Evolutionary conservation across 2,888 invertebrate genomes (phyloP), one percentile per base, ranked within the genome.

Genomic region (Scrobipalpa atriplicella): DNA sequence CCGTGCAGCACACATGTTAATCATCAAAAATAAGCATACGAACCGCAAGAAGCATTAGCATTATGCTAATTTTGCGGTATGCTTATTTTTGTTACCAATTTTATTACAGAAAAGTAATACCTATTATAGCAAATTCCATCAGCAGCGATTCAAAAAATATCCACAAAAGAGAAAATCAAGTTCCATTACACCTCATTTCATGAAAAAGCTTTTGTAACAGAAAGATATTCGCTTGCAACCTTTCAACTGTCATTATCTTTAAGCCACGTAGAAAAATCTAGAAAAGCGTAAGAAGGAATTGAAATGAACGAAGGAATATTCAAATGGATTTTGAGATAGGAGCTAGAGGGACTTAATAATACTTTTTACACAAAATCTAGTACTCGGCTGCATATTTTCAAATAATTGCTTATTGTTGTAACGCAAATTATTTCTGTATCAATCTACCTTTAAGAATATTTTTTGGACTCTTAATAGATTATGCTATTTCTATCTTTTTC

Each of bases 141-240:
- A 43, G 7, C 5, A 16, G n/a, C 47, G n/a, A 47, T 47, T 18
- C 2, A 52, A 21, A 21, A 19, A 54, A 54, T 21, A 11, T 75
- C 75, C 77, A 75, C 75, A 80, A 84, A 83, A 84, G 78, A 84
- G 29, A 85, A 84, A 47, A 87, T 79, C 80, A 6, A 74, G 79
- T 83, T 85, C 84, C 82, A 87, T 88, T 87, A 87, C 77, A 80
- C 79, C 78, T 83, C 83, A 82, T 85, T 86, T 83, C 81, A 73
- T 78, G 78, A 78, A 75, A 85, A 85, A 82, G 83, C 84, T 86
- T 88, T 86, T 84, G 83, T 80, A 78, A 73, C 72, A 72, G 73
- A 73, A 79, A 78, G 78, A 78, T 79, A 76, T 77, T 74, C 79
- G 76, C 71, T 74, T 72, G 68, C 73, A 75, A 75, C 79, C 79